Evolutionary conservation across 2,797 vertebrate genomes (phyloP), one percentile per base, ranked within the genome.

Genomic region (Phalloptychus januarius): DNA sequence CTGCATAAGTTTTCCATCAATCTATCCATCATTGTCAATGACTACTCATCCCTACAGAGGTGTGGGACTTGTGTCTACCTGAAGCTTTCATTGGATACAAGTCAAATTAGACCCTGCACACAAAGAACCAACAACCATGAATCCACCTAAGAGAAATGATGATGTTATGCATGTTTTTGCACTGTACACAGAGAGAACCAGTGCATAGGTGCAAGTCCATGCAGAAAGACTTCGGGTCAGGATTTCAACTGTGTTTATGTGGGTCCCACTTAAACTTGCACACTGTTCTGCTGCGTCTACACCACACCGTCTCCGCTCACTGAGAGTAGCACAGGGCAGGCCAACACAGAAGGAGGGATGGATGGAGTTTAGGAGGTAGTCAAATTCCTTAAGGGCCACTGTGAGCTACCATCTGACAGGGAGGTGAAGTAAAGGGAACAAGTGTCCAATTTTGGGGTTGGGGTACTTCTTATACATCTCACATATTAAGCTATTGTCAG

Each of bases 241-340:
- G 11, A 58, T 58, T 58, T 58, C n/a, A 58, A 31, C 12, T 58
- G 56, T 28, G n/a, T 10, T 10, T 18, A 15, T 16, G 12, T 8
- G 16, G 58, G 18, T 8, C 6, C 33, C 31, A 63, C 28, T 61
- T 16, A 2, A 31, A 15, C 18, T 36, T 63, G 15, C 87, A 90
- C 28, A 3, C 23, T 31, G 5, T 75, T 82, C 81, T 86, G 86
- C 78, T 2, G 83, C 90, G 84, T 83, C 84, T 81, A 81, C 84
- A 81, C 85, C 87, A 81, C 84, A 81, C 85, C 87, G 75, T 56
- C 83, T 46, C 77, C 71, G 75, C 80, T 42, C 20, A 11, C 33
- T 1, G 72, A n/a, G 70, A 28, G 71, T 10, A 1, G 65, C 38
- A 44, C 75, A 44, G 79, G 84, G 84, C 13, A 76, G 82, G 20